These are phyloP conservation scores for Cetonia aurata DNA, from an alignment of 2,888 invertebrate genomes.

Conservation along the genomic window DNA sequence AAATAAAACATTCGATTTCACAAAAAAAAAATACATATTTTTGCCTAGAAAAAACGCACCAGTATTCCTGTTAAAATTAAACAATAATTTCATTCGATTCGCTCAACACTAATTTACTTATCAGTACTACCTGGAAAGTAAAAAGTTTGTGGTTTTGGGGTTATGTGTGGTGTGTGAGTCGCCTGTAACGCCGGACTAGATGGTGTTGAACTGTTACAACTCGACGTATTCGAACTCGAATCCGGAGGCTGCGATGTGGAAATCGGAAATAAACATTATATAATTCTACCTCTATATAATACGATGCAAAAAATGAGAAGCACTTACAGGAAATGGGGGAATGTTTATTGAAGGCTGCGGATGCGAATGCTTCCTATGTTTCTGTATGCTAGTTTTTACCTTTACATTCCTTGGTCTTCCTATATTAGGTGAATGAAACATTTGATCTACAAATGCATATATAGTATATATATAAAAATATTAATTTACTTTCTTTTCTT, in stretches of 20 bases:
- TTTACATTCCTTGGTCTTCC: constrained; percentile 64
- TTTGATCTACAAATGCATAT: constrained; percentile 51
- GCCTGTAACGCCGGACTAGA: constrained; percentile 86
- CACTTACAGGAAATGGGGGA: constrained; percentile 70
- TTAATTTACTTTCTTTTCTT: constrained; percentile 39
- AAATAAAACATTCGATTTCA: too few species aligned
- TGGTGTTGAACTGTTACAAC: constrained; percentile 96
- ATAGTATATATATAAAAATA: background rate
- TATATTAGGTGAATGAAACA: constrained; percentile 67
- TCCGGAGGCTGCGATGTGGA: constrained; percentile 76
- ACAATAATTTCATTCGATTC: background rate
- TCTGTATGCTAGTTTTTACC: constrained; percentile 64
- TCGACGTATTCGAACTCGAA: constrained; percentile 94
- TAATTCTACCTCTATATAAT: background rate
- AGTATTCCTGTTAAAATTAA: too few species aligned
- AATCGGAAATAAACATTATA: constrained; percentile 12
- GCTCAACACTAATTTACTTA: background rate
- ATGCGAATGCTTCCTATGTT: constrained; percentile 70
- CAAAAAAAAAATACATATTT: too few species aligned
- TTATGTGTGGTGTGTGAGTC: constrained; percentile 65
- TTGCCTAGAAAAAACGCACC: too few species aligned
- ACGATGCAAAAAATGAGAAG: constrained; percentile 39
- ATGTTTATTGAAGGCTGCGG: constrained; percentile 71
- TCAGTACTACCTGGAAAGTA: constrained; percentile 52
- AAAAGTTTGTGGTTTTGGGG: constrained; percentile 58